phyloP scores from a whole-genome alignment of 2,113 vertebrate species.

The Megaceryle torquata region DNA sequence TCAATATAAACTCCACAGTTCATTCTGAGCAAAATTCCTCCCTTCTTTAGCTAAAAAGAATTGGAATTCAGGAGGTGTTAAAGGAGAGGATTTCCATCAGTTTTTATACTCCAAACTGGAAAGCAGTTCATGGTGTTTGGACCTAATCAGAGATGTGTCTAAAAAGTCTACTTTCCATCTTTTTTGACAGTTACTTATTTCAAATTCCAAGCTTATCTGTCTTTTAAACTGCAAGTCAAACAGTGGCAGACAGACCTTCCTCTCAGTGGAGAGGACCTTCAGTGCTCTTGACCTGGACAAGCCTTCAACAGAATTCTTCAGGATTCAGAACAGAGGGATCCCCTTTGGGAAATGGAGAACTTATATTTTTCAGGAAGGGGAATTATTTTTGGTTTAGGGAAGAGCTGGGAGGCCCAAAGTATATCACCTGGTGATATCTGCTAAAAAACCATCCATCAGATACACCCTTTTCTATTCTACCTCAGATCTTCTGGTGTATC shows the following conservation, averaged over 20 bases:
- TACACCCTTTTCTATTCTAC: neutral
- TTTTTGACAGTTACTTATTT: neutral
- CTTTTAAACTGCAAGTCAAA: neutral
- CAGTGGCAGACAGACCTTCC: neutral
- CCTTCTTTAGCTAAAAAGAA: neutral
- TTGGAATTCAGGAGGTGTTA: neutral
- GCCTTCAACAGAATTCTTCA: neutral
- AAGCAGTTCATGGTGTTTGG: neutral
- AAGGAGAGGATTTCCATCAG: neutral
- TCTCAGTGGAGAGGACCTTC: neutral
- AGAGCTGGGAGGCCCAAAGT: neutral
- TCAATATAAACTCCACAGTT: neutral
- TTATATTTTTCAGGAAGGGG: neutral
- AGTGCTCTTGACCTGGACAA: neutral
- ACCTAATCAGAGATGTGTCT: neutral
- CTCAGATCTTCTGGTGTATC: neutral
- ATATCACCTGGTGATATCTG: neutral
- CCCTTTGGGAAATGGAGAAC: neutral
- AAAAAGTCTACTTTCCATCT: neutral
- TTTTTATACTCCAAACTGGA: neutral
- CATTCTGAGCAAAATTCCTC: neutral
- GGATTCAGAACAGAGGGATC: neutral
- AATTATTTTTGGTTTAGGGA: neutral
- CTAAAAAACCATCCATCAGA: neutral
- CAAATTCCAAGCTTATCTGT: neutral